Base-by-base conservation (phyloP, 2,113 vertebrate species). In the Nanorana parkeri region DNA sequence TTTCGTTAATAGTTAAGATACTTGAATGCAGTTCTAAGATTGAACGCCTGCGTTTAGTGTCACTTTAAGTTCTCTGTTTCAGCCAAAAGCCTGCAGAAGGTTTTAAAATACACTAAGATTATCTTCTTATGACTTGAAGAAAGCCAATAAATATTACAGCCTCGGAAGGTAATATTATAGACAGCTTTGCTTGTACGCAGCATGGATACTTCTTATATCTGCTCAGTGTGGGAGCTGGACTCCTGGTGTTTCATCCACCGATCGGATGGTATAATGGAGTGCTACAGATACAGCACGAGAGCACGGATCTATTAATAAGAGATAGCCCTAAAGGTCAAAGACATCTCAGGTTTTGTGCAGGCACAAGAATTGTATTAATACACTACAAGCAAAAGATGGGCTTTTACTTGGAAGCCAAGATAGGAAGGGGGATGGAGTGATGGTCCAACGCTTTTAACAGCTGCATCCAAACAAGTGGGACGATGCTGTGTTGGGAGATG, bases 281-380 rank as follows among this genome's bases (percentile, higher is more conserved):
- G 4, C 17, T 29, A 56, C 7, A 55, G n/a, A 58, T 28, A 74
- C 17, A 74, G 54, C 26, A 36, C 29, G 2, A 36, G 26, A 16
- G 20, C 71, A n/a, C 11, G 20, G 54, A 58, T 74, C 21, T 58
- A 36, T 74, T 74, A 73, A 73, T 73, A 73, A 73, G 24, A n/a
- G 51, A 55, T 28, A 72, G 24, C 23, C 68, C 47, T 55, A 6
- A 17, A 29, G 69, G 69, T 73, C 69, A 56, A 73, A 56, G 29
- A 73, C 24, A 73, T 73, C 69, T n/a, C 54, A 56, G 23, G 54
- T 73, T 73, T 73, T 58, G 17, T 51, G 20, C 52, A 32, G 71
- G 10, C 52, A 26, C 41, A 71, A 51, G 41, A 69, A 69, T 32
- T 32, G 71, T 56, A 73, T n/a, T 29, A 73, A 58, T 74, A 55